Percentiles rank a stretch among this genome's conserved stretches.
phyloP scores from a whole-genome alignment of 1,140 invertebrate genomes.

The Temnothorax longispinosus region DNA sequence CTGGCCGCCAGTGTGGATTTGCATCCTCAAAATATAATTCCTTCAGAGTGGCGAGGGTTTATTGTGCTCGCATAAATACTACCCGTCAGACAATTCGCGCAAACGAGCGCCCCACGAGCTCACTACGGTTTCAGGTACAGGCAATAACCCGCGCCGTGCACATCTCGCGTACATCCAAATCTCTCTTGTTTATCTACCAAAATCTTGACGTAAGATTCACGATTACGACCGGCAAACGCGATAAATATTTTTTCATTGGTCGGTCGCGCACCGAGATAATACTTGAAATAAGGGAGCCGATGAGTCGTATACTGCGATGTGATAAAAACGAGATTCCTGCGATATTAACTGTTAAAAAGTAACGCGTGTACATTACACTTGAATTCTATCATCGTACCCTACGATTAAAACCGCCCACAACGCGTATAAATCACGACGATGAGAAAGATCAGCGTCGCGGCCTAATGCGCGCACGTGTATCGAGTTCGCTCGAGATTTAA shows the following conservation, averaged over 20 bases:
- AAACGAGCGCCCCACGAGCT: conserved; percentile 40
- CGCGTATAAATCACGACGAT: background rate
- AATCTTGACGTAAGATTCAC: conserved; percentile 54
- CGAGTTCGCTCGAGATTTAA: background rate
- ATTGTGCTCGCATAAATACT: conserved; percentile 53
- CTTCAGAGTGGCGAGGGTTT: conserved; percentile 45
- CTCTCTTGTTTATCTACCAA: conserved; percentile 38
- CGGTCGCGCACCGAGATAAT: background rate
- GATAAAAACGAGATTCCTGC: background rate
- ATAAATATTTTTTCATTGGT: background rate
- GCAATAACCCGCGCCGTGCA: conserved; percentile 36
- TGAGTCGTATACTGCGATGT: background rate
- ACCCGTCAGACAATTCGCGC: conserved; percentile 48
- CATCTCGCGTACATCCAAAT: conserved; percentile 8
- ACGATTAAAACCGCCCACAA: background rate
- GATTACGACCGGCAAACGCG: background rate
- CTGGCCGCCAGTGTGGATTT: conserved; percentile 30
- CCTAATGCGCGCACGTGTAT: background rate
- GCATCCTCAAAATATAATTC: conserved; percentile 56
- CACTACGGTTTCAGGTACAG: conserved; percentile 11
- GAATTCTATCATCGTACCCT: background rate
- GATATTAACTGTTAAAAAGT: background rate
- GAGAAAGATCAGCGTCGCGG: background rate
- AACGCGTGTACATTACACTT: background rate
- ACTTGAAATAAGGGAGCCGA: background rate